phyloP scores from a whole-genome alignment of 2,888 invertebrate genomes.

The Lycophotia porphyrea region DNA sequence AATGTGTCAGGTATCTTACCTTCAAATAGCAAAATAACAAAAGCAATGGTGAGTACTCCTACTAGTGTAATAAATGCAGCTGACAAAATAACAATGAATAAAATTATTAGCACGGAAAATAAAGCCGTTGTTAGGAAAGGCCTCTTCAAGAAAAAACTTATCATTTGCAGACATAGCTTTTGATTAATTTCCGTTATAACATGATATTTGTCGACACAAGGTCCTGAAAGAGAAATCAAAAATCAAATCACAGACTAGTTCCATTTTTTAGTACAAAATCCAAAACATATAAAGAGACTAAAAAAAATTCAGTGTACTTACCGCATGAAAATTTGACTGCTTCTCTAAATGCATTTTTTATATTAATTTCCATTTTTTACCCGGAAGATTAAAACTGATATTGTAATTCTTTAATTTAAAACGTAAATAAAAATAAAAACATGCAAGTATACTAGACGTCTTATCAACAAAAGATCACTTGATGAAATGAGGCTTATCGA shows the following conservation, averaged over 20 bases:
- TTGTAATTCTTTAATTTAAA: neutral
- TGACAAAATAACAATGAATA: conserved; percentile 64
- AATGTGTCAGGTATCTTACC: conserved; percentile 68
- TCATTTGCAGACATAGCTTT: conserved; percentile 26
- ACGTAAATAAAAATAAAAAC: neutral
- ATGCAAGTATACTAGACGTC: neutral
- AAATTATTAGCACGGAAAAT: conserved; percentile 57
- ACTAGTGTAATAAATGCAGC: conserved; percentile 64
- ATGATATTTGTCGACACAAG: conserved; percentile 55
- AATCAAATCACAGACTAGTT: neutral
- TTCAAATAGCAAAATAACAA: conserved; percentile 75
- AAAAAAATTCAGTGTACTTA: conserved; percentile 62
- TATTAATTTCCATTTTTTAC: conserved; percentile 78
- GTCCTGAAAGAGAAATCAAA: conserved; percentile 65
- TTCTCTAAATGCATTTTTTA: conserved; percentile 76
- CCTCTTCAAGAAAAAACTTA: conserved; percentile 61
- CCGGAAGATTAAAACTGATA: neutral
- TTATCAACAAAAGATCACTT: neutral
- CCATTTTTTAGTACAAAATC: too few relatives aligned
- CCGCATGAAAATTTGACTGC: conserved; percentile 73
- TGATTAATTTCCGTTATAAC: conserved; percentile 46
- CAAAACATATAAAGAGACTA: neutral
- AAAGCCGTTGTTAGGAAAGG: conserved; percentile 75
- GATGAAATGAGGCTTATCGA: conserved; percentile 17
- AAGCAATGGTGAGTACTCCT: conserved; percentile 67